These are phyloP conservation scores for Deilephila porcellus DNA, from an alignment of 2,888 invertebrate genomes.

Conservation along the genomic window DNA sequence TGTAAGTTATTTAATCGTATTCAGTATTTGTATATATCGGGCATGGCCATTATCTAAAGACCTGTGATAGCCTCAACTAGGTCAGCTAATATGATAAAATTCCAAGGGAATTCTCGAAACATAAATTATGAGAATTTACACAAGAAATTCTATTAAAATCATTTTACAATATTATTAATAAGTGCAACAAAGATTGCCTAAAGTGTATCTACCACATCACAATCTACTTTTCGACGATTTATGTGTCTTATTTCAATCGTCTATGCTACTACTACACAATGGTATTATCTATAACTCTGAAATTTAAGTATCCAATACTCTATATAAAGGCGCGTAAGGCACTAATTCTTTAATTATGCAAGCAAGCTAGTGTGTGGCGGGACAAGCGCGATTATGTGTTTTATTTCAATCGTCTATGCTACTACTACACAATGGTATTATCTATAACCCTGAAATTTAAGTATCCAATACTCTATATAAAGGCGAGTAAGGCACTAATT, in stretches of 20 bases:
- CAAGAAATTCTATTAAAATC: neutral
- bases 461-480: no score
- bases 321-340: no score
- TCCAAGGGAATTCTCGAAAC: neutral
- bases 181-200: neutral
- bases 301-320: no score
- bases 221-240: no score
- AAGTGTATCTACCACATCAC: no score
- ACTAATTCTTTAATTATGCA: neutral
- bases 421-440: no score
- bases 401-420: no score
- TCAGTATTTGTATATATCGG: neutral
- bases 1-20: neutral
- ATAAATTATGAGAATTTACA: neutral
- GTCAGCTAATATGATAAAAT: neutral
- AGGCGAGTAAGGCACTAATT: no score
- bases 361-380: neutral
- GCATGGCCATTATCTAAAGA: neutral
- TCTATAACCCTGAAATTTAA: no score
- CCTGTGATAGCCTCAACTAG: slow-evolving; percentile 3
- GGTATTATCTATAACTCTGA: no score
- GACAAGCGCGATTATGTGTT: neutral
- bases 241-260: no score
- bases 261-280: no score
- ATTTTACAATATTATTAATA: neutral